Evolutionary conservation across 2,113 vertebrate genomes (phyloP).

Genomic region (Syngnathoides biaculeatus): DNA sequence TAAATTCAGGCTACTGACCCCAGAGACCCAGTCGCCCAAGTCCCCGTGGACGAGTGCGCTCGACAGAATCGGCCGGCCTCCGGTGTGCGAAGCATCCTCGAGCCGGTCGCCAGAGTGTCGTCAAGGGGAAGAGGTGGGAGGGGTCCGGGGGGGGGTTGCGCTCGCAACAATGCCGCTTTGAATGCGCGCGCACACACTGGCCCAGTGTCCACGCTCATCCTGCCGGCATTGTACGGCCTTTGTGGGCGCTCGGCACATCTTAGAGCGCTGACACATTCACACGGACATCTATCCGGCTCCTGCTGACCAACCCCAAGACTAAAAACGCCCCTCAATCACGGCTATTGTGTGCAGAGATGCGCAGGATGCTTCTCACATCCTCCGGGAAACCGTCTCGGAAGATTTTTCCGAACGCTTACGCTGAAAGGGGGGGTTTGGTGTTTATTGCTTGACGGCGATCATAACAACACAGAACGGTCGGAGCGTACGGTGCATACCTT

Average conservation of each 20-base stretch:
- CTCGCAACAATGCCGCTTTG: constrained; percentile 73
- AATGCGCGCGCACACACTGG: constrained; percentile 60
- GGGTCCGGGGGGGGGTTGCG: constrained; percentile 42
- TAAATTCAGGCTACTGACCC: constrained; percentile 11
- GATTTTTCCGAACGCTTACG: constrained; percentile 1
- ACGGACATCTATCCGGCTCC: constrained; percentile 64
- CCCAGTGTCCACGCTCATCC: constrained; percentile 70
- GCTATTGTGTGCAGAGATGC: constrained; percentile 25
- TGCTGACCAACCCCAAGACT: constrained; percentile 57
- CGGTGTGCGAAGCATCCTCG: constrained; percentile 57
- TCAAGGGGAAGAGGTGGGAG: constrained; percentile 56
- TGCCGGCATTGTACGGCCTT: constrained; percentile 70
- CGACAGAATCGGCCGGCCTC: constrained; percentile 45
- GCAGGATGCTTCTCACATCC: constrained; percentile 23
- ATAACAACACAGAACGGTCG: constrained; percentile 14
- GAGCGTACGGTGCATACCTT: constrained; percentile 66
- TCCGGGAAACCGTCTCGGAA: constrained; percentile 4
- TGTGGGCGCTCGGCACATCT: constrained; percentile 68
- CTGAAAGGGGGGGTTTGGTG: no score
- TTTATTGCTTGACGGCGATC: not conserved
- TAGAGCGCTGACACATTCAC: constrained; percentile 66
- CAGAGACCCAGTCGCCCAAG: not conserved
- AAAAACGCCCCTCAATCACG: constrained; percentile 46
- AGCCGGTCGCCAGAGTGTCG: constrained; percentile 60
- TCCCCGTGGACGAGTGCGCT: constrained; percentile 26